A percentile compares a stretch with the other conserved stretches of the same genome.
phyloP scores from a whole-genome alignment of 2,888 invertebrate genomes.

The Caenorhabditis macrosperma region DNA sequence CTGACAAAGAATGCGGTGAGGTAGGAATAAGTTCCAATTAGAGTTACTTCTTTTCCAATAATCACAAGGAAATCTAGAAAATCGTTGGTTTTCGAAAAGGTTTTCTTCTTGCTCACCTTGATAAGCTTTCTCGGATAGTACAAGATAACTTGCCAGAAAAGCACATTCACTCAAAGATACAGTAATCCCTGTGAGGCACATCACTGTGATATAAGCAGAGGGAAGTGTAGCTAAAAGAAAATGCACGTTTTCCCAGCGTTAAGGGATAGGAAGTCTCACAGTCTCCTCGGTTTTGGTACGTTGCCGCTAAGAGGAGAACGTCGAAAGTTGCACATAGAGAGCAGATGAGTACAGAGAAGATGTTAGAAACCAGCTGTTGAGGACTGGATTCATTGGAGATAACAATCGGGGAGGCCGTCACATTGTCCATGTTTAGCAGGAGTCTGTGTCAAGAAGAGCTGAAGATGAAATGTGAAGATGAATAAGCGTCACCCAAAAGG shows the following conservation, averaged over 20 bases:
- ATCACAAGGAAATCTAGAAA: background rate
- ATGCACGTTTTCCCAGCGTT: background rate
- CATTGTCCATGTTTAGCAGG: no score
- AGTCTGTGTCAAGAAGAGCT: no score
- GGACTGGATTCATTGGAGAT: no score
- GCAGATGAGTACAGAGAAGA: background rate
- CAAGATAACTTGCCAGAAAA: background rate
- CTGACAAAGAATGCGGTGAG: background rate
- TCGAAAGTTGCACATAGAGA: background rate
- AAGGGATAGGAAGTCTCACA: background rate
- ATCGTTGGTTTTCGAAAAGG: no score
- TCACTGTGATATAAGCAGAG: background rate
- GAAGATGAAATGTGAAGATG: no score
- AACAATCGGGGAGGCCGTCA: no score
- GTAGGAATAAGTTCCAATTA: conserved; percentile 15
- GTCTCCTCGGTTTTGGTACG: background rate
- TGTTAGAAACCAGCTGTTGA: no score
- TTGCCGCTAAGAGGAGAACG: background rate
- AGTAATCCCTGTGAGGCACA: conserved; percentile 6
- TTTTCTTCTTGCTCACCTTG: no score
- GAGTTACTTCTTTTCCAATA: background rate
- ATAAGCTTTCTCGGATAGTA: background rate
- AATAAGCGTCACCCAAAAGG: no score
- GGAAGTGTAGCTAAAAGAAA: conserved; percentile 1
- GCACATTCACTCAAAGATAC: background rate